phyloP scores from a whole-genome alignment of 2,113 vertebrate species.

The Stigmatopora argus region DNA sequence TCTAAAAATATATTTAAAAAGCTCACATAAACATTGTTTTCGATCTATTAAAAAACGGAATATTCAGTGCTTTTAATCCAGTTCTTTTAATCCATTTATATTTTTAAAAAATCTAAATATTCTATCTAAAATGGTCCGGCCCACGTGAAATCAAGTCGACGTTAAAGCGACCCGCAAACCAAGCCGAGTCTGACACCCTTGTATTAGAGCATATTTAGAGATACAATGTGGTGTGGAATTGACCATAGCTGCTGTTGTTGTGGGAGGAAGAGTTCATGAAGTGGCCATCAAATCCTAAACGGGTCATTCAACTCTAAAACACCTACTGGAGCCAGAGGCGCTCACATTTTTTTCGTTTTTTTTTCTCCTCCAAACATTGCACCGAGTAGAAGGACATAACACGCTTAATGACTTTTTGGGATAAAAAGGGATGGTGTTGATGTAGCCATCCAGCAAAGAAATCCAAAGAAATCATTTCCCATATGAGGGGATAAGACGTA shows the following conservation, averaged over 20 bases:
- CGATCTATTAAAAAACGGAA: too few species aligned
- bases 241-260: constrained; percentile 47
- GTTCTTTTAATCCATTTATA: too few species aligned
- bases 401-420: constrained; percentile 47
- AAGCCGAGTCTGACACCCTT: too few species aligned
- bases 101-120: too few species aligned
- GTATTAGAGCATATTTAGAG: constrained; percentile 9
- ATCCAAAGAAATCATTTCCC: background rate
- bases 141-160: too few species aligned
- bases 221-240: constrained; percentile 34
- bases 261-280: constrained; percentile 51
- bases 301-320: constrained; percentile 64
- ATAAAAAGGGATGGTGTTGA: constrained; percentile 35
- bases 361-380: constrained; percentile 31
- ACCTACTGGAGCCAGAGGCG: constrained; percentile 38
- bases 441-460: background rate
- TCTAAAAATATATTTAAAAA: too few species aligned
- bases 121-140: too few species aligned
- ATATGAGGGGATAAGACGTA: too few species aligned
- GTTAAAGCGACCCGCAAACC: too few species aligned
- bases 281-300: constrained; percentile 60
- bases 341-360: constrained; percentile 34
- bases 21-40: too few species aligned
- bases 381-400: constrained; percentile 53
- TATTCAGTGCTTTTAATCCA: too few species aligned